Base-by-base conservation (phyloP, 2,113 vertebrate genomes). In the Campylorhamphus procurvoides region DNA sequence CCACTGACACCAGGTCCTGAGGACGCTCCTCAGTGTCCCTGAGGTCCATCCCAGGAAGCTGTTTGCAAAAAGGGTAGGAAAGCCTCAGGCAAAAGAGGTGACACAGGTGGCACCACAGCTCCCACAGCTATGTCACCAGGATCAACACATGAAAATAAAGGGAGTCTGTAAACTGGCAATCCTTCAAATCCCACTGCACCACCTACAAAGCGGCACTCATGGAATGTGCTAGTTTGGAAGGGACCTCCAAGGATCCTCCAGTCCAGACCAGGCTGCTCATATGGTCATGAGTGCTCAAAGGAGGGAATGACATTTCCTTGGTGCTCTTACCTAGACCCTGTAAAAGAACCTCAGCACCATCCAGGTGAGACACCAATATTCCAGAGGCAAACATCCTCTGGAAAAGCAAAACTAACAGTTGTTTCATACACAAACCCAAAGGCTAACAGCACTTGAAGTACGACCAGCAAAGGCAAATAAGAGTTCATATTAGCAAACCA, bases 121-220 rank as follows among this genome's bases (percentile, higher is more conserved):
- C 39, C 74, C 14, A 12, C 0, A 0, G n/a, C n/a, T 44, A 1
- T 16, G 46, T 58, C 68, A 56, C n/a, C 23, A 46, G 31, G 72
- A 83, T 46, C 14, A 53, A 40, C 22, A 25, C 2, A 0, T 9
- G 47, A 58, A 67, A 72, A 62, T 22, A 37, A 47, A 25, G 9
- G 58, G 23, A 55, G 19, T 5, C 27, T 0, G 0, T 24, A 55
- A 62, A 67, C 53, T 2, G 10, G 7, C 15, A 16, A 46, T 44
- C 47, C 60, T 47, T 59, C 66, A 77, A 46, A 69, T 37, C 59
- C 78, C 76, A 58, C 9, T 24, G 15, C 8, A 9, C 6, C 44
- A 33, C 24, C 55, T 40, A 77, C n/a, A 49, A 27, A 60, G 18
- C 49, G 31, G 37, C 17, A 42, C 19, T 37, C 29, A 31, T 7